Percentiles rank a stretch among this genome's conserved stretches.
These are phyloP conservation scores for Cloeon dipterum DNA, from an alignment of 2,888 invertebrate genomes.

Conservation along the genomic window DNA sequence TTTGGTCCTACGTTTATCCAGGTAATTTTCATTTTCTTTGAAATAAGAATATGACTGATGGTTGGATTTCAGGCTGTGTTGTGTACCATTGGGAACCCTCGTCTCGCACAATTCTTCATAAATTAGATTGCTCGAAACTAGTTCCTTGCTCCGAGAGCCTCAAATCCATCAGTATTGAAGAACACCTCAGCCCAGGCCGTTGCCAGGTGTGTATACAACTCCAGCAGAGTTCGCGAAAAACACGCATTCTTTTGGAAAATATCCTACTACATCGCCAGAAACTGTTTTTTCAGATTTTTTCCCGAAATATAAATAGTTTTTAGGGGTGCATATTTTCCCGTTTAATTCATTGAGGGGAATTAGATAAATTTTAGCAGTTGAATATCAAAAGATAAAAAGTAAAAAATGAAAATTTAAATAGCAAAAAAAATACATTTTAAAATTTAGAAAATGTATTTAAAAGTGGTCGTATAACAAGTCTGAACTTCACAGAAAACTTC, in stretches of 20 bases:
- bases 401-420: too few species aligned
- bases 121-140: constrained; percentile 76
- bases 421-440: too few species aligned
- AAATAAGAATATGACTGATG: constrained; percentile 1
- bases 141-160: constrained; percentile 81
- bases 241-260: background rate
- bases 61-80: constrained; percentile 35
- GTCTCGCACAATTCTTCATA: constrained; percentile 40
- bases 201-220: constrained; percentile 36
- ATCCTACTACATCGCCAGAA: background rate
- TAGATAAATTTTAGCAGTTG: too few species aligned
- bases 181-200: constrained; percentile 52
- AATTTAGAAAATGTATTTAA: too few species aligned
- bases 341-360: too few species aligned
- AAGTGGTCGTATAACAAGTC: too few species aligned
- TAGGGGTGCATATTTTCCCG: background rate
- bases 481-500: too few species aligned
- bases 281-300: background rate
- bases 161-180: constrained; percentile 76
- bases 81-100: constrained; percentile 70
- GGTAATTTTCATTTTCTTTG: constrained; percentile 19
- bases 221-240: too few species aligned
- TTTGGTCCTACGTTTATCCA: constrained; percentile 67
- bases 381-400: too few species aligned
- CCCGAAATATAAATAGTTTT: background rate